phyloP scores from a whole-genome alignment of 2,888 invertebrate species.

The Dinocampus coccinellae region DNA sequence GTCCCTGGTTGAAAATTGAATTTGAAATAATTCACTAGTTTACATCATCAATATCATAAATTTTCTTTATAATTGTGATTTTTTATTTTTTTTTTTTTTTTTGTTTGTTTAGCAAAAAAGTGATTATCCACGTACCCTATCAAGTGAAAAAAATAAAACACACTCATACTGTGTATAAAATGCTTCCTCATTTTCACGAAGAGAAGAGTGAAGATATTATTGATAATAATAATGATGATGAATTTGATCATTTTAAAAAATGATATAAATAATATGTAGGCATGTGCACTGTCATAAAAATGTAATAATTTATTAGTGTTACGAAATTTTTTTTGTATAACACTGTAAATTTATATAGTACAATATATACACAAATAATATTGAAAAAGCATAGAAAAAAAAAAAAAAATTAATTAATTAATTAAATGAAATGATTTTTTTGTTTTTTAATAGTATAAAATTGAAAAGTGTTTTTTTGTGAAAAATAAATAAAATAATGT shows the following conservation, averaged over 20 bases:
- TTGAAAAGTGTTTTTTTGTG: too few species aligned
- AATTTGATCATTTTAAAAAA: slow-evolving; percentile 47
- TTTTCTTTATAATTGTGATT: neutral
- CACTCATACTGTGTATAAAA: slow-evolving; percentile 80
- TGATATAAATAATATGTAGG: slow-evolving; percentile 25
- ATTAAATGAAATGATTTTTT: too few species aligned
- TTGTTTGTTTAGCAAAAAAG: slow-evolving; percentile 75
- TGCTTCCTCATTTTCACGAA: slow-evolving; percentile 71
- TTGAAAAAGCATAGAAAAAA: too few species aligned
- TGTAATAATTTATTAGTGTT: too few species aligned
- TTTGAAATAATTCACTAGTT: too few species aligned
- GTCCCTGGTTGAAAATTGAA: too few species aligned
- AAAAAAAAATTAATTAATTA: too few species aligned
- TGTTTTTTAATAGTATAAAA: too few species aligned
- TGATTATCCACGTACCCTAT: slow-evolving; percentile 78
- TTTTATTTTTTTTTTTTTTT: slow-evolving; percentile 31
- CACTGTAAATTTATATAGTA: neutral
- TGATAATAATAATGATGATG: slow-evolving; percentile 34
- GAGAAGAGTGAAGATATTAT: slow-evolving; percentile 39
- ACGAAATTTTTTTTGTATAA: too few species aligned
- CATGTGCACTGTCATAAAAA: too few species aligned
- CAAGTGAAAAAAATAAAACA: slow-evolving; percentile 79
- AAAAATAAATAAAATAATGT: too few species aligned
- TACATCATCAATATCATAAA: too few species aligned
- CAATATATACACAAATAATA: neutral